Conservation (phyloP, 2,113 vertebrate genomes). For the Oophaga pumilio region DNA sequence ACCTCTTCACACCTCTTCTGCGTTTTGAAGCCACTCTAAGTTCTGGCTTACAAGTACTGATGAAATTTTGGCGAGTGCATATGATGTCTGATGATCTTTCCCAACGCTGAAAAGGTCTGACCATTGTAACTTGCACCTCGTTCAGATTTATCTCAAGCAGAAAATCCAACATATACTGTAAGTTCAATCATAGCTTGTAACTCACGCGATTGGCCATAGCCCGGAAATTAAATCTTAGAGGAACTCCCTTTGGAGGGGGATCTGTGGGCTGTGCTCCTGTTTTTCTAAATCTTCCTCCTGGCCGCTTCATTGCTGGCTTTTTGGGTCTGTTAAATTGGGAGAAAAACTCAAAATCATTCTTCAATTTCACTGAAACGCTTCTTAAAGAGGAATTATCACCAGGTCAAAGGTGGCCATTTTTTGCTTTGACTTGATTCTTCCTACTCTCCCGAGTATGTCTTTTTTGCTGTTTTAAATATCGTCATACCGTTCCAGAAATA, state of each 20-base stretch:
- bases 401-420: no score
- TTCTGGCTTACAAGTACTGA: no score
- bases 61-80: not conserved
- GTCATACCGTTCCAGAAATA: no score
- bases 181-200: not conserved
- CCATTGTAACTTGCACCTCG: not conserved
- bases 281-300: slow-evolving; percentile 60
- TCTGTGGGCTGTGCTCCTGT: not conserved
- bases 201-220: slow-evolving; percentile 75
- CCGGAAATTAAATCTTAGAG: slow-evolving; percentile 72
- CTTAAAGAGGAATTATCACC: no score
- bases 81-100: not conserved
- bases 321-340: not conserved
- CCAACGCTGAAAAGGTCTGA: not conserved
- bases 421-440: no score
- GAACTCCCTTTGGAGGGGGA: slow-evolving; percentile 68
- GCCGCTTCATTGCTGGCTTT: slow-evolving; percentile 62
- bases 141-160: not conserved
- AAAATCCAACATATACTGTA: not conserved
- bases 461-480: no score
- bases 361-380: not conserved
- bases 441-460: no score
- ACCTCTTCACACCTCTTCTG: no score
- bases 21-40: no score
- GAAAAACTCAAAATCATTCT: not conserved